Evolutionary conservation across 2,888 invertebrate genomes (phyloP).

Genomic region (Lycia hirtaria): DNA sequence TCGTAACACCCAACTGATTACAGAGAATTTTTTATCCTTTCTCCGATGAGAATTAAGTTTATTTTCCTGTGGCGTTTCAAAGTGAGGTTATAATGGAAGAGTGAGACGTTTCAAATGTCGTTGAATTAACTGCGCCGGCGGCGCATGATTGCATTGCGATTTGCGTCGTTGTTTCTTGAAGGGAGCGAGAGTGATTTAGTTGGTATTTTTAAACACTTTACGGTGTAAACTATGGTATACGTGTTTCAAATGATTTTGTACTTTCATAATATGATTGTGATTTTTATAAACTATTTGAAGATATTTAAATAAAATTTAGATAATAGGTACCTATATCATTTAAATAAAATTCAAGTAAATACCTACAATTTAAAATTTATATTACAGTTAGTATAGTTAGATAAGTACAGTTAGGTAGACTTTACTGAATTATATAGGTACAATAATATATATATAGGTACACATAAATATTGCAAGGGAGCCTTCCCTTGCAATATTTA

Average conservation of each 20-base stretch:
- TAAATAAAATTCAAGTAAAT: too few species aligned
- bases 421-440: too few species aligned
- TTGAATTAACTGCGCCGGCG: constrained; percentile 70
- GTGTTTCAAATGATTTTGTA: neutral
- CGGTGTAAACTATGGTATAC: constrained; percentile 6
- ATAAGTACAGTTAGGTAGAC: too few species aligned
- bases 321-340: too few species aligned
- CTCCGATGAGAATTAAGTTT: constrained; percentile 21
- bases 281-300: neutral
- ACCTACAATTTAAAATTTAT: too few species aligned
- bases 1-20: constrained; percentile 30
- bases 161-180: constrained; percentile 65
- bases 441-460: too few species aligned
- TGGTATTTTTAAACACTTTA: constrained; percentile 20
- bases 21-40: constrained; percentile 42
- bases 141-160: constrained; percentile 73
- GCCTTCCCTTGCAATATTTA: too few species aligned
- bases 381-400: too few species aligned
- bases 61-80: constrained; percentile 26
- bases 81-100: constrained; percentile 40
- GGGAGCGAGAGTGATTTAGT: constrained; percentile 40
- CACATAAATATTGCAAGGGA: too few species aligned
- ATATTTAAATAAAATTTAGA: neutral
- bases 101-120: constrained; percentile 58
- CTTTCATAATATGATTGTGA: neutral